A percentile compares a stretch with the other conserved stretches of the same genome.
Conservation (phyloP, 2,797 vertebrate species). For the Dermochelys coriacea region DNA sequence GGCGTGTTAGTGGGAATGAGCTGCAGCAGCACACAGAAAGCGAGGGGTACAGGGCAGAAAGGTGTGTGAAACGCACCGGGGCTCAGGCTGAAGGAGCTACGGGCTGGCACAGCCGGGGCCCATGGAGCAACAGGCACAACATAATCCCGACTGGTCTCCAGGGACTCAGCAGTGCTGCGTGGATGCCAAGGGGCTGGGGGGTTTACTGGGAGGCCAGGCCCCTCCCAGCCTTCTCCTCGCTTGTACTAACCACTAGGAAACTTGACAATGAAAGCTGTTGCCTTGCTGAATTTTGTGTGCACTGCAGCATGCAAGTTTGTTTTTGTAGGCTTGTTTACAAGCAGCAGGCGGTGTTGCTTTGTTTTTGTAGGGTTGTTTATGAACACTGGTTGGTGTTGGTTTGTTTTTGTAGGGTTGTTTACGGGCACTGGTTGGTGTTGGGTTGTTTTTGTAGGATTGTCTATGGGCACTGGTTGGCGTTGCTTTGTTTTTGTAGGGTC, state of each 20-base stretch:
- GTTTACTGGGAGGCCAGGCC: neutral
- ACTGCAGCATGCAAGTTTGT: neutral
- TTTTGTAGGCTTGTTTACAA: no score
- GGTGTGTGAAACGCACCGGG: neutral
- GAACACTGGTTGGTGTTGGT: fast-evolving
- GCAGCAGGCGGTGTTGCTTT: no score
- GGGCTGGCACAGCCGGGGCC: neutral
- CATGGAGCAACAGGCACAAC: no score
- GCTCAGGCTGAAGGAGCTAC: no score
- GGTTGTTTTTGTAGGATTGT: no score
- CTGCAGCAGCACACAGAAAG: neutral
- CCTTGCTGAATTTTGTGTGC: neutral
- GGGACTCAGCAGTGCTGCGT: neutral
- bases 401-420: no score
- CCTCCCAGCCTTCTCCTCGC: neutral
- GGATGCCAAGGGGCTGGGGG: neutral
- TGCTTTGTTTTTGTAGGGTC: no score
- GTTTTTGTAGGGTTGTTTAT: no score
- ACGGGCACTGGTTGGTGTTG: no score
- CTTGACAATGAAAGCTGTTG: neutral
- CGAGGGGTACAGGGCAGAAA: no score
- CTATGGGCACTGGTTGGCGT: no score
- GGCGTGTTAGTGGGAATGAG: neutral
- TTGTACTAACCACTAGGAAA: neutral
- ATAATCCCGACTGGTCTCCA: neutral